Percentiles rank a stretch among this genome's conserved stretches.
Conservation (phyloP, 2,888 invertebrate genomes). For the Bellardia pandia region DNA sequence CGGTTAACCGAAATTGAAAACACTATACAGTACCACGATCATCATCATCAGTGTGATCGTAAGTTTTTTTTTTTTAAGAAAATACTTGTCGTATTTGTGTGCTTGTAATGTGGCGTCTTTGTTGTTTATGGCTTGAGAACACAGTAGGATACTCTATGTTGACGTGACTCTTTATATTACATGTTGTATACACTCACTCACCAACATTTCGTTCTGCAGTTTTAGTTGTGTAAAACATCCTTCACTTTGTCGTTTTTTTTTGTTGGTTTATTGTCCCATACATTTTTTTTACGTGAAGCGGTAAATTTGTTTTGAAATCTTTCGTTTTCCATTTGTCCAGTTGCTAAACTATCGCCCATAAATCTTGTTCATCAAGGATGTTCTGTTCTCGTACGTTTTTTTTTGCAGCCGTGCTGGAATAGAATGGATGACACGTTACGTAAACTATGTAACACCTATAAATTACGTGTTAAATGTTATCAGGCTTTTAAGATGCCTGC, state of each 20-base stretch:
- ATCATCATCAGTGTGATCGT: constrained; percentile 16
- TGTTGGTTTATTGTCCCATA: neutral
- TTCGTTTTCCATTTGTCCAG: constrained; percentile 49
- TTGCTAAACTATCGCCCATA: constrained; percentile 59
- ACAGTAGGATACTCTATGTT: constrained; percentile 68
- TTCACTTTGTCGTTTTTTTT: constrained; percentile 42
- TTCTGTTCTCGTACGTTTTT: neutral
- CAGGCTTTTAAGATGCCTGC: constrained; percentile 40
- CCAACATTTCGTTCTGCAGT: neutral
- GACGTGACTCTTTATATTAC: constrained; percentile 65
- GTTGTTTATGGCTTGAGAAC: constrained; percentile 73
- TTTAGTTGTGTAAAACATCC: constrained; percentile 38
- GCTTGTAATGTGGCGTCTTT: constrained; percentile 70
- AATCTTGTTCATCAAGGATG: constrained; percentile 63
- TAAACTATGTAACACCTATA: constrained; percentile 70
- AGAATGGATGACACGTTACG: constrained; percentile 46
- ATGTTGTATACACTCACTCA: constrained; percentile 33
- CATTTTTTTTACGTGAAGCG: constrained; percentile 38
- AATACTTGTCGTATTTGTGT: constrained; percentile 20
- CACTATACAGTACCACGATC: constrained; percentile 5
- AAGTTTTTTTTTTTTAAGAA: constrained; percentile 18
- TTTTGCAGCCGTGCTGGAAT: constrained; percentile 1
- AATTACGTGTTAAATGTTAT: constrained; percentile 68
- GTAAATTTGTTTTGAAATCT: constrained; percentile 69
- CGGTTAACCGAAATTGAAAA: too few species aligned